Evolutionary conservation across 2,113 vertebrate species (phyloP).

Genomic region (Sylvicapra grimmia): DNA sequence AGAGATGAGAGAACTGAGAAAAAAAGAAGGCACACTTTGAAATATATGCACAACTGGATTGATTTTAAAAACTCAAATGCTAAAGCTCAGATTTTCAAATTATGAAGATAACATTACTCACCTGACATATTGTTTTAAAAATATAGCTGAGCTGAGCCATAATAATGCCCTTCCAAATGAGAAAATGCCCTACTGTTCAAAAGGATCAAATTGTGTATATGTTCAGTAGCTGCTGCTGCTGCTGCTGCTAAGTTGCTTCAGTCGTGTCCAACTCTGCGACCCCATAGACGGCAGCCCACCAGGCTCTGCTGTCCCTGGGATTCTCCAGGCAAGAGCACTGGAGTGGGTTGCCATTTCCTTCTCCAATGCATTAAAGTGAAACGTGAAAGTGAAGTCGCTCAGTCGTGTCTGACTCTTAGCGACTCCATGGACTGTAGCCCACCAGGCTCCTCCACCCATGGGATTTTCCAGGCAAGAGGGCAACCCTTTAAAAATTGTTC

Average conservation of each 20-base stretch:
- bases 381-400: too few relatives aligned
- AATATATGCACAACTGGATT: background rate
- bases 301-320: too few relatives aligned
- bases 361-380: too few relatives aligned
- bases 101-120: background rate
- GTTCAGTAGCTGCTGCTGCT: background rate
- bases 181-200: background rate
- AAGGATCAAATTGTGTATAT: background rate
- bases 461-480: too few relatives aligned
- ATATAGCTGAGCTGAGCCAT: background rate
- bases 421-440: too few relatives aligned
- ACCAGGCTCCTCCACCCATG: too few relatives aligned
- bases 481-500: background rate
- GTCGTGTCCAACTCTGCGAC: too few relatives aligned
- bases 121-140: background rate
- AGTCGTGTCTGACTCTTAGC: too few relatives aligned
- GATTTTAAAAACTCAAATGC: background rate
- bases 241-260: too few relatives aligned
- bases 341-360: too few relatives aligned
- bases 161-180: background rate
- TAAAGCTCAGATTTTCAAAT: background rate
- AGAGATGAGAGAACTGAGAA: background rate
- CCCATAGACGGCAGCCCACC: too few relatives aligned
- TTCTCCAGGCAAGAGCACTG: too few relatives aligned
- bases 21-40: background rate